Base-by-base conservation (phyloP, 1,140 invertebrate genomes). In the Parasteatoda tepidariorum region DNA sequence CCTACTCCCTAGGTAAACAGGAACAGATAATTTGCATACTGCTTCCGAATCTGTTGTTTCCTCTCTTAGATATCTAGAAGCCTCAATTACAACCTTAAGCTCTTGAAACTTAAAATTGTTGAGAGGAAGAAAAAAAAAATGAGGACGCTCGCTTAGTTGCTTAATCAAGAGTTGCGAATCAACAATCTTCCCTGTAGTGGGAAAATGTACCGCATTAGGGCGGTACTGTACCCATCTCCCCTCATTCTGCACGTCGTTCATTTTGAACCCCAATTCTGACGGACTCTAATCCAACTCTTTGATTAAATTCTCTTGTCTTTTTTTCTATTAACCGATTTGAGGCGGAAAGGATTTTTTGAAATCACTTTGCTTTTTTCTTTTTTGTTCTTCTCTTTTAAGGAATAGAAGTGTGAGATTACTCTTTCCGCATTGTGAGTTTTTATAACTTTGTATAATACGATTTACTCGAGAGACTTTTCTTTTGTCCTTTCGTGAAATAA, bases 251-350 rank as follows among this genome's bases (percentile, higher is more conserved):
- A 22, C n/a, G n/a, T n/a, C n/a, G n/a, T n/a, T n/a, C n/a, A n/a
- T n/a, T n/a, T n/a, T n/a, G n/a, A n/a, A 2, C n/a, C n/a, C 57
- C 57, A 11, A 59, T 59, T 22, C 57, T 22, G n/a, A 7, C 2
- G 57, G 24, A 26, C 24, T 48, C 41, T 59, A 59, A 59, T 59
- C 57, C 57, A 59, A 26, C 57, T 59, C 24, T n/a, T 22, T 59
- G 57, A 59, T 59, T 59, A 59, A 59, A 59, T 22, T 59, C 57
- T 59, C 57, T 7, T 59, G 57, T 22, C 57, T 59, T 59, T 26
- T 59, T n/a, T 59, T 59, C 24, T 59, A 13, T n/a, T 59, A 48
- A 48, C 6, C n/a, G 57, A 59, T 59, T 9, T 59, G n/a, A 48
- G 9, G 38, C 18, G n/a, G n/a, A n/a, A 13, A 48, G 38, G 38